Evolutionary conservation across 1,140 invertebrate species (phyloP).

Genomic region (Rhopalosiphum padi): DNA sequence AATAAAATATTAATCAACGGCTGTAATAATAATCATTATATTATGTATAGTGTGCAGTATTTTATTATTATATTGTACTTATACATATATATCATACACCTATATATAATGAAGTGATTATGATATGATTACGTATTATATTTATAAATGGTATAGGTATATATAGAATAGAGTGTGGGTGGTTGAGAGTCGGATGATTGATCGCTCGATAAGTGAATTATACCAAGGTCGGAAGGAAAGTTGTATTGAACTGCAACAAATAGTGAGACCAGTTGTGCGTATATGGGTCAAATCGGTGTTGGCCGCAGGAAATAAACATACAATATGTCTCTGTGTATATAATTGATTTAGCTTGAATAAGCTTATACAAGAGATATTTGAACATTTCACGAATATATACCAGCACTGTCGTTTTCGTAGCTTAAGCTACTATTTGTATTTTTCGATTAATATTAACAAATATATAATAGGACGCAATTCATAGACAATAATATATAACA

Average conservation of each 20-base stretch:
- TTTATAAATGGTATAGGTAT: not conserved
- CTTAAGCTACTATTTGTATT: not conserved
- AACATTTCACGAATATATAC: not conserved
- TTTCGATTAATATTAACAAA: not conserved
- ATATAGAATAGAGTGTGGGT: not conserved
- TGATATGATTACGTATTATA: not conserved
- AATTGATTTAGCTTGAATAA: not conserved
- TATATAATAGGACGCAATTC: not conserved
- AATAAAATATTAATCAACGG: not conserved
- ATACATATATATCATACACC: not conserved
- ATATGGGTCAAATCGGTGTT: constrained; percentile 53
- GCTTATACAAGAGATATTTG: not conserved
- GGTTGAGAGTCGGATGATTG: constrained; percentile 25
- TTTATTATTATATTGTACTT: not conserved
- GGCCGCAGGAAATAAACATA: constrained; percentile 18
- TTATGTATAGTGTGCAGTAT: not conserved
- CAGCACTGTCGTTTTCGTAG: not conserved
- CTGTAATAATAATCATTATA: not conserved
- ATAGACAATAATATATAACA: too few relatives aligned
- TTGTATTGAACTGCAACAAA: not conserved
- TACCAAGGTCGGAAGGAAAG: constrained; percentile 50
- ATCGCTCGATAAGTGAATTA: constrained; percentile 41
- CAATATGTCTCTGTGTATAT: not conserved
- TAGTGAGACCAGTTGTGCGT: not conserved
- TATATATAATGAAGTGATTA: not conserved